Base-by-base conservation (phyloP, 2,888 invertebrate species). In the Alviniconcha strummeri region DNA sequence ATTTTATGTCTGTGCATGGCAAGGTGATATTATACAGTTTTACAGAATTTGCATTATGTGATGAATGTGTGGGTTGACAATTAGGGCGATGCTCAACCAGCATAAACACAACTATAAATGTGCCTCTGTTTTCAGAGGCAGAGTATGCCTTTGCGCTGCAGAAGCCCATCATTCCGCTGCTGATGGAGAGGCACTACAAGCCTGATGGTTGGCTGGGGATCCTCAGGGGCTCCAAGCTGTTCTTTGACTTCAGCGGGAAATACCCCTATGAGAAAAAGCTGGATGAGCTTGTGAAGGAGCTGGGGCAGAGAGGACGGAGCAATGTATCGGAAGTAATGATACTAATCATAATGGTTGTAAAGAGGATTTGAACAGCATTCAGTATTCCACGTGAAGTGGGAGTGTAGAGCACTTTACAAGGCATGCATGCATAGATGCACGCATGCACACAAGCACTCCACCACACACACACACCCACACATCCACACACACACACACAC, bases 111-210 rank as follows among this genome's bases (percentile, higher is more conserved):
- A 3, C 36, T 36, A 36, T 36, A 36, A 36, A 36, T 36, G 36
- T 36, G 36, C 36, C 36, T 36, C 36, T 3, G 36, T 3, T 36
- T 56, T 71, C 86, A 87, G 91, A 91, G 87, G 90, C 89, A 13
- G 89, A 91, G 84, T 90, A 90, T 85, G 88, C 89, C 6, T 89
- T 87, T 84, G 83, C 85, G 8, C 83, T 89, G 78, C 74, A 86
- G 52, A 89, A 88, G 77, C 87, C 89, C 15, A 88, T 91, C 52
- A 83, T 91, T 17, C 90, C 90, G 13, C 80, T 91, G 11, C 81
- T 89, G 77, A 87, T 91, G 88, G 88, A 86, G 81, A 56, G 19
- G 17, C 69, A 71, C 36, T 87, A 87, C 83, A 81, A 84, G 67
- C 85, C 87, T 5, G 86, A 87, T 82, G 87, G 87, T 6, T 87